A percentile compares a stretch with the other conserved stretches of the same genome.
phyloP scores from a whole-genome alignment of 2,888 invertebrate species.

The Drosophila paracracens region DNA sequence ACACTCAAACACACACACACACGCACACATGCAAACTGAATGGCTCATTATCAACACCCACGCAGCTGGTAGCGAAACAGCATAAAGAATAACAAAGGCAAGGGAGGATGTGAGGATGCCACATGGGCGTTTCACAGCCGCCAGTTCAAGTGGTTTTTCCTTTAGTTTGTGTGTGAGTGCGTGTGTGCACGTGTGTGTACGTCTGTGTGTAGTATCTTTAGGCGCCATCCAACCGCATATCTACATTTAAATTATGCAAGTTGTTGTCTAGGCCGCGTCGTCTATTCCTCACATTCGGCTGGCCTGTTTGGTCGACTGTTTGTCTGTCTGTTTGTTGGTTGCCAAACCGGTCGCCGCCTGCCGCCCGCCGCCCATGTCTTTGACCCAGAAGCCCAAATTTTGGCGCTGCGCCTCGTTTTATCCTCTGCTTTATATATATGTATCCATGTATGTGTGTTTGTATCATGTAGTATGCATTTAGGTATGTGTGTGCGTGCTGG shows the following conservation, averaged over 20 bases:
- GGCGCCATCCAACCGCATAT: conserved; percentile 80
- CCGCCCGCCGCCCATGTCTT: conserved; percentile 67
- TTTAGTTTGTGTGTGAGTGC: conserved; percentile 41
- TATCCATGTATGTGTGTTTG: conserved; percentile 8
- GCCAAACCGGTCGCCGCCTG: conserved; percentile 47
- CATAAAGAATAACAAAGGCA: conserved; percentile 32
- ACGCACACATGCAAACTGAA: conserved; percentile 43
- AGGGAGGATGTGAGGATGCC: conserved; percentile 38
- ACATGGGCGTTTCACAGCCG: conserved; percentile 41
- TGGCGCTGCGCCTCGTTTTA: conserved; percentile 51
- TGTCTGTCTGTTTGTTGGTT: conserved; percentile 24
- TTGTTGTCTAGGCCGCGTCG: conserved; percentile 62
- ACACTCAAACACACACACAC: conserved; percentile 30
- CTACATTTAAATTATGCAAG: conserved; percentile 80
- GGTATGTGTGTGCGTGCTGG: conserved; percentile 14
- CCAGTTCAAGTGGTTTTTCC: conserved; percentile 75
- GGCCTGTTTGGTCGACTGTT: conserved; percentile 35
- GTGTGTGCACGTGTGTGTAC: conserved; percentile 21
- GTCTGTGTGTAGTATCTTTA: conserved; percentile 64
- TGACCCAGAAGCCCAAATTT: conserved; percentile 79
- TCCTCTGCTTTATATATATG: conserved; percentile 43
- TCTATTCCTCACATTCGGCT: conserved; percentile 46
- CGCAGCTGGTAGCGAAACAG: conserved; percentile 42
- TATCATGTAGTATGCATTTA: conserved; percentile 8
- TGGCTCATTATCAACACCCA: conserved; percentile 78